Base-by-base conservation (phyloP, 1,140 invertebrate genomes). In the Heliconius himera region DNA sequence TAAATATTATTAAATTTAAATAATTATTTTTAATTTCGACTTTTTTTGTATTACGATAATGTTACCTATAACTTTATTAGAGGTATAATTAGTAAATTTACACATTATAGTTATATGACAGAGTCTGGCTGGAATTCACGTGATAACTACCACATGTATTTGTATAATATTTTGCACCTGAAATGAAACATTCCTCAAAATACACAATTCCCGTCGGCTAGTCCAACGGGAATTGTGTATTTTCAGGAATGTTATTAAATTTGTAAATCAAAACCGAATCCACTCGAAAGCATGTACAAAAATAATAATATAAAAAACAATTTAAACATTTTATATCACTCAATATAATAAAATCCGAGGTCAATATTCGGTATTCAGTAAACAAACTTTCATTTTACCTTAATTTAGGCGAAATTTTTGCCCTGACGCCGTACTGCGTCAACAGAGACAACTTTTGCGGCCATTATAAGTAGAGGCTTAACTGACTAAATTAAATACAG, bases 391-490 rank as follows among this genome's bases (percentile, higher is more conserved):
- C 60, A 66, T 66, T 66, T 66, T 29, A 29, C 60, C 26, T 16
- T 66, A 66, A 29, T 66, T 66, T 66, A 66, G 60, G 60, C 56
- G 56, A 60, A 66, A 66, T 66, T 29, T 16, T 29, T 66, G 56
- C 56, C 22, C 22, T 22, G 56, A 60, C 56, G 56, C 26, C 22
- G 26, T 60, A 11, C 9, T 26, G 22, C 26, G 60, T 66, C 22
- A n/a, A 22, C 13, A 22, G 54, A 16, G 60, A 66, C 60, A 66
- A 66, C 60, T 66, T 66, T 66, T 66, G 60, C 60, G 60, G 60
- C 60, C 60, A 66, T 29, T 66, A 29, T 66, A 66, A 66, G 54
- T 22, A 60, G 22, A 66, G 60, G 60, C n/a, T 66, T 66, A 66
- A 66, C 26, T 29, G 11, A 11, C 26, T 66, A 29, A 66, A 66